Percentiles rank a stretch among this genome's conserved stretches.
These are phyloP conservation scores for Eurystomus glaucurus DNA, from an alignment of 2,797 vertebrate species.

Conservation along the genomic window DNA sequence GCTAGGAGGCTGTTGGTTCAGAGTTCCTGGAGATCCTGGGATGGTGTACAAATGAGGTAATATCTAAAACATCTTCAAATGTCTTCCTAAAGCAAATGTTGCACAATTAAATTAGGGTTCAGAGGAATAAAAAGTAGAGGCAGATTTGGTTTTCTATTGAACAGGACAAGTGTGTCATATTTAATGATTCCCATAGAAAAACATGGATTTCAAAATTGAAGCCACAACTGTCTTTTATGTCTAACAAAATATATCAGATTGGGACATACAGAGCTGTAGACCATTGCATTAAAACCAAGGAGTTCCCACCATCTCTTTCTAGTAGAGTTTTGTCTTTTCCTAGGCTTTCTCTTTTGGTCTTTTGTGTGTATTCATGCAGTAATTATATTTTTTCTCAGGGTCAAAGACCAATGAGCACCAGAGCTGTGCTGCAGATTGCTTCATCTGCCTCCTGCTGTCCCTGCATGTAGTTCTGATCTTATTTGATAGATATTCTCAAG, in stretches of 20 bases:
- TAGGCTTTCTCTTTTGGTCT: neutral
- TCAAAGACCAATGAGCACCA: neutral
- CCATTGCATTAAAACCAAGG: neutral
- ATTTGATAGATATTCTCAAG: slow-evolving; percentile 15
- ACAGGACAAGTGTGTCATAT: neutral
- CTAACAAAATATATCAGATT: neutral
- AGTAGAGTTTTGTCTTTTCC: neutral
- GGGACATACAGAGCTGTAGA: neutral
- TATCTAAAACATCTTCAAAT: slow-evolving; percentile 51
- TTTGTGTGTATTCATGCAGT: neutral
- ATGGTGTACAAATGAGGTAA: slow-evolving; percentile 39
- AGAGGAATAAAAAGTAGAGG: neutral
- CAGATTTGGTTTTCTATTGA: slow-evolving; percentile 29
- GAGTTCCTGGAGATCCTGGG: slow-evolving; percentile 61
- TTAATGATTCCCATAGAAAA: neutral
- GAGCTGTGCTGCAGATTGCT: slow-evolving; percentile 50
- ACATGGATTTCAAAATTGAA: neutral
- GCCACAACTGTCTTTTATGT: neutral
- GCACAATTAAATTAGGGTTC: slow-evolving; percentile 40
- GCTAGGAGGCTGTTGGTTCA: neutral
- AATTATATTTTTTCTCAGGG: neutral
- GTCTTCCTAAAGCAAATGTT: slow-evolving; percentile 39
- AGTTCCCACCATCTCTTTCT: neutral
- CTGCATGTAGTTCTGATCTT: neutral
- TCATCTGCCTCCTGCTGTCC: slow-evolving; percentile 46